These are phyloP conservation scores for Lycopodina hypogea DNA, from an alignment of 37 sponge, comb jelly and placozoan genomes.

Conservation along the genomic window DNA sequence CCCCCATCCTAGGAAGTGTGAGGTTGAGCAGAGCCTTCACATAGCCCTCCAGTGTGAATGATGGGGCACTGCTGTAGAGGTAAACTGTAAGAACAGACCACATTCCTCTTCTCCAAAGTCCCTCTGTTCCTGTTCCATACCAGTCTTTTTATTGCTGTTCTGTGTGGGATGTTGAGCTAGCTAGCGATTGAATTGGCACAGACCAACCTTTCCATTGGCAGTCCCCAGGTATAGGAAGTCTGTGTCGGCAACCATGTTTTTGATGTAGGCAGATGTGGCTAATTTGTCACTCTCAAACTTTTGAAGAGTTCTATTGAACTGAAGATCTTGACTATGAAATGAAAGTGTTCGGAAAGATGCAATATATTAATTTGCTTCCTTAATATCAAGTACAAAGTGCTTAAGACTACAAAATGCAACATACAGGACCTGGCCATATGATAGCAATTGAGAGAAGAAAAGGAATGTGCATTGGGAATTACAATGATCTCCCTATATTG, in stretches of 20 bases:
- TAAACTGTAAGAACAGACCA: neutral
- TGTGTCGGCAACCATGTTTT: constrained; percentile 13
- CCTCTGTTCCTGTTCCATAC: neutral
- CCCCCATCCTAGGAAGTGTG: constrained; percentile 4
- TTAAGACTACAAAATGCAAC: neutral
- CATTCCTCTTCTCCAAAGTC: neutral
- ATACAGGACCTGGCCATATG: neutral
- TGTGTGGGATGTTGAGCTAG: neutral
- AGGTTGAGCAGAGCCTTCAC: constrained; percentile 30
- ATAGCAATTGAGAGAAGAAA: too few relatives aligned
- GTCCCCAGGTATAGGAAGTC: constrained; percentile 35
- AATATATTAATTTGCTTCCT: neutral
- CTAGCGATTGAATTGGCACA: constrained; percentile 21
- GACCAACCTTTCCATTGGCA: constrained; percentile 34
- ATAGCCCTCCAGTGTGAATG: constrained; percentile 33
- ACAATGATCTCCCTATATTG: too few relatives aligned
- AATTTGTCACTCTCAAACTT: neutral
- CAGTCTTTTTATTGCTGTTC: too few relatives aligned
- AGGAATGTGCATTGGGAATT: too few relatives aligned
- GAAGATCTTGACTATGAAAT: neutral
- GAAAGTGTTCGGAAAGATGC: neutral
- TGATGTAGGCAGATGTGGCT: constrained; percentile 18
- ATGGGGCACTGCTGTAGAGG: constrained; percentile 22
- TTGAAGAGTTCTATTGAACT: neutral
- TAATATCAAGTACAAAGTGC: neutral